Evolutionary conservation across 2,888 invertebrate species (phyloP).

Genomic region (Sinodicranocentrus sp.): DNA sequence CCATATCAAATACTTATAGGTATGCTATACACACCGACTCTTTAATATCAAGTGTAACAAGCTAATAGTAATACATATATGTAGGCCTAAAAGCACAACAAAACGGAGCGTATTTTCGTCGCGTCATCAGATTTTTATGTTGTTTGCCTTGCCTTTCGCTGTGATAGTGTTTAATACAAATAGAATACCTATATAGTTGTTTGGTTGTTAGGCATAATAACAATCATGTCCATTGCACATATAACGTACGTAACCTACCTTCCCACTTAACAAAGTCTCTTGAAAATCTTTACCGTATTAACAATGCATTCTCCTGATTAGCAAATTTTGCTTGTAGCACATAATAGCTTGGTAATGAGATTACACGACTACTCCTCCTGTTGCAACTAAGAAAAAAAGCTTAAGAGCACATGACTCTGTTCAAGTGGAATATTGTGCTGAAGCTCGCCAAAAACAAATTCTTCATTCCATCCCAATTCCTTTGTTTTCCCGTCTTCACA

Average conservation of each 20-base stretch:
- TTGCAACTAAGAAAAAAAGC: conserved; percentile 3
- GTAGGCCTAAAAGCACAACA: background rate
- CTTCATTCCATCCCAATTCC: background rate
- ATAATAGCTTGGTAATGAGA: conserved; percentile 41
- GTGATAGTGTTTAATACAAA: background rate
- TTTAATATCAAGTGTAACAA: background rate
- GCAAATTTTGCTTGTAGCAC: background rate
- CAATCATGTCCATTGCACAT: background rate
- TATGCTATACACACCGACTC: too few relatives aligned
- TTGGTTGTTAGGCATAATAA: background rate
- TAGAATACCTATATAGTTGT: background rate
- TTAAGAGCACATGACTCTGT: conserved; percentile 15
- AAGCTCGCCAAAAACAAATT: background rate
- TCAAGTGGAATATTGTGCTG: background rate
- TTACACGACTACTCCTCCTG: conserved; percentile 15
- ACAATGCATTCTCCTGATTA: conserved; percentile 52
- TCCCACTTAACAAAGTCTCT: conserved; percentile 18
- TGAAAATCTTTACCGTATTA: conserved; percentile 34
- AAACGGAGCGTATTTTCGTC: background rate
- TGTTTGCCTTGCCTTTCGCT: conserved; percentile 46
- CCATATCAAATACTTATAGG: too few relatives aligned
- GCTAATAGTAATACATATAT: background rate
- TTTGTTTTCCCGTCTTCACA: too few relatives aligned
- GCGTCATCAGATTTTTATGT: conserved; percentile 32
- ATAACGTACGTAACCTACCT: background rate